Base-by-base conservation (phyloP, 1,140 invertebrate species). In the Cotesia typhae region DNA sequence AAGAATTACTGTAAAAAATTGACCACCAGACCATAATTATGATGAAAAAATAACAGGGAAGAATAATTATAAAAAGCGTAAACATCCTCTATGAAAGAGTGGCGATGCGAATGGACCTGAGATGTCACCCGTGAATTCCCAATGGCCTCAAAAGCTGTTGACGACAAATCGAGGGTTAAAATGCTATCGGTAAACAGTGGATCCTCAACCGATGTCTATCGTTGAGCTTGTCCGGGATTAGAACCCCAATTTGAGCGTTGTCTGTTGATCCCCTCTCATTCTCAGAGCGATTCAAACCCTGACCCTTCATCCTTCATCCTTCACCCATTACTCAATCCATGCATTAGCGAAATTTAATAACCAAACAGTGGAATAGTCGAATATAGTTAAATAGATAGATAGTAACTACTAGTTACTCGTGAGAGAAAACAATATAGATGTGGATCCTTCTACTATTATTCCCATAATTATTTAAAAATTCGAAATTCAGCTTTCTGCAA, bases 161-260 rank as follows among this genome's bases (percentile, higher is more conserved):
- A 86, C 81, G 84, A 87, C 84, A 87, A 87, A 87, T 87, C 83
- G 86, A 87, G 86, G 85, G 86, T 86, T 87, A 86, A 87, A 87
- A 87, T 85, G 81, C 86, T 82, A 84, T 87, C 80, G 83, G 86
- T 85, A 87, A 87, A 87, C 84, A 87, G 78, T 73, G 75, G 77
- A 75, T 67, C 73, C 70, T 67, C 72, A 63, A 67, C 72, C 74
- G 79, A 78, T 80, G 77, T 81, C 77, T 82, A 83, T 86, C 80
- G 80, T 76, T 75, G 20, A 71, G 68, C 60, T 68, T 68, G 57
- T 55, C 68, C 47, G 41, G 83, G 85, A 87, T 86, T 87, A 87
- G 86, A 86, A 78, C 85, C 85, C 85, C 85, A 85, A 87, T 85
- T 85, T 85, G 67, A 3, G 65, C 28, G 20, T 65, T 38, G 53